These are phyloP conservation scores for Eudasyphora cyanicolor DNA, from an alignment of 2,888 invertebrate species.

Conservation along the genomic window DNA sequence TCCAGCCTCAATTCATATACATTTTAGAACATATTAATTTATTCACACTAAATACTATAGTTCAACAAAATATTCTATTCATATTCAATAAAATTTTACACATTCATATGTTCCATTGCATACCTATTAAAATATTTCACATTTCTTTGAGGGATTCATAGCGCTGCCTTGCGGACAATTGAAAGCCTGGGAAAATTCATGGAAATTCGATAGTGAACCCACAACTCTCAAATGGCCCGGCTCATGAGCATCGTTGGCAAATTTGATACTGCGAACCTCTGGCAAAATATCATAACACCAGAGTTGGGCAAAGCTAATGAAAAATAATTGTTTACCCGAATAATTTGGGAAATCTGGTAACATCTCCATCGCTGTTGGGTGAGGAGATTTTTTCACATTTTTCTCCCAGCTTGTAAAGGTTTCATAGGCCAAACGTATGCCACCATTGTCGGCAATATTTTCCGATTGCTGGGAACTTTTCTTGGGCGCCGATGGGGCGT, in stretches of 20 bases:
- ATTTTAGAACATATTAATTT: no score
- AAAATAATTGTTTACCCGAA: constrained; percentile 67
- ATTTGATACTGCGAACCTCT: constrained; percentile 64
- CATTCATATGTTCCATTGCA: no score
- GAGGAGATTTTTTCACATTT: not conserved
- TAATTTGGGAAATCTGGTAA: constrained; percentile 61
- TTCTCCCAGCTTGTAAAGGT: constrained; percentile 66
- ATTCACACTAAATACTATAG: no score
- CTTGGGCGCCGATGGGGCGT: constrained; percentile 63
- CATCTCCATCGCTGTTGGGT: constrained; percentile 55
- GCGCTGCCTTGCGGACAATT: constrained; percentile 72
- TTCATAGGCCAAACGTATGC: constrained; percentile 66
- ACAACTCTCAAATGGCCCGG: constrained; percentile 74
- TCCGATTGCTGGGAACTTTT: constrained; percentile 51
- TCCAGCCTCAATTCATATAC: no score
- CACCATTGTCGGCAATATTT: constrained; percentile 69
- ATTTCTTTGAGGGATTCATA: constrained; percentile 78
- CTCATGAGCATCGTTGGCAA: constrained; percentile 70
- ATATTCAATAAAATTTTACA: no score
- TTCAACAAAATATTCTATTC: no score
- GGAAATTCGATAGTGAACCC: constrained; percentile 74
- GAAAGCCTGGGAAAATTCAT: constrained; percentile 74
- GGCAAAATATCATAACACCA: constrained; percentile 66
- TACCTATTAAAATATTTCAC: constrained; percentile 74
- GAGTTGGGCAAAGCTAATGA: constrained; percentile 67